Percentiles rank a stretch among this genome's conserved stretches.
Conservation (phyloP, 2,888 invertebrate genomes). For the Drosophila mimica region DNA sequence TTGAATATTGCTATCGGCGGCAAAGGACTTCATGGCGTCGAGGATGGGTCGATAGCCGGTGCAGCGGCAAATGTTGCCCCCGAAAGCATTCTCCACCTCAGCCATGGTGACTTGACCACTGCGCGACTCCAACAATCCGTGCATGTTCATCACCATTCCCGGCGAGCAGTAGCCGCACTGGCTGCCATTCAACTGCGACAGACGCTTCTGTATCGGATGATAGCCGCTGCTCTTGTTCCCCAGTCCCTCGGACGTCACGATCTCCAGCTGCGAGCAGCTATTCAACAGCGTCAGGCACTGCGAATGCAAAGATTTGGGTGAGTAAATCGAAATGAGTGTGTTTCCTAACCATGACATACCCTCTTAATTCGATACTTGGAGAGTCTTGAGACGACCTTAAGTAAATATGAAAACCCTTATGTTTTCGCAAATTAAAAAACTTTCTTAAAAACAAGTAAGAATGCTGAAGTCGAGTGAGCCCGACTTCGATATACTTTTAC, state of each 20-base stretch:
- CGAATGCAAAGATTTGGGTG: not conserved
- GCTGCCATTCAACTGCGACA: constrained; percentile 89
- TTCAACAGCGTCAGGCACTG: constrained; percentile 88
- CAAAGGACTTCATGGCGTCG: constrained; percentile 92
- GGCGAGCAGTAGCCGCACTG: constrained; percentile 92
- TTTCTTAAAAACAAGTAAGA: no score
- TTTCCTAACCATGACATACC: not conserved
- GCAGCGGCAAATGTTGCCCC: constrained; percentile 92
- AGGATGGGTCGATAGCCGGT: constrained; percentile 92
- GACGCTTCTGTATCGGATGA: constrained; percentile 88
- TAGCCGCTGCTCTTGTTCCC: constrained; percentile 89
- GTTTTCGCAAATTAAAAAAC: no score
- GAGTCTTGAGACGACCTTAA: not conserved
- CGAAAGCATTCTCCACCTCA: constrained; percentile 91
- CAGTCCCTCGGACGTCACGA: constrained; percentile 90
- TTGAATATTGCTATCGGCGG: constrained; percentile 86
- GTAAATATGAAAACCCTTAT: no score
- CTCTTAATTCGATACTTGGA: not conserved
- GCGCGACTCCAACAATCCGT: constrained; percentile 86
- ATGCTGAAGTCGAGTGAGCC: no score
- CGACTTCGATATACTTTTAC: no score
- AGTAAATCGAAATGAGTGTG: not conserved
- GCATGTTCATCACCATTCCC: constrained; percentile 92
- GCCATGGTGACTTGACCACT: constrained; percentile 86
- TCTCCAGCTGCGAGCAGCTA: constrained; percentile 89